Percentiles rank a stretch among this genome's conserved stretches.
Conservation (phyloP, 2,113 vertebrate species). For the Phycodurus eques region DNA sequence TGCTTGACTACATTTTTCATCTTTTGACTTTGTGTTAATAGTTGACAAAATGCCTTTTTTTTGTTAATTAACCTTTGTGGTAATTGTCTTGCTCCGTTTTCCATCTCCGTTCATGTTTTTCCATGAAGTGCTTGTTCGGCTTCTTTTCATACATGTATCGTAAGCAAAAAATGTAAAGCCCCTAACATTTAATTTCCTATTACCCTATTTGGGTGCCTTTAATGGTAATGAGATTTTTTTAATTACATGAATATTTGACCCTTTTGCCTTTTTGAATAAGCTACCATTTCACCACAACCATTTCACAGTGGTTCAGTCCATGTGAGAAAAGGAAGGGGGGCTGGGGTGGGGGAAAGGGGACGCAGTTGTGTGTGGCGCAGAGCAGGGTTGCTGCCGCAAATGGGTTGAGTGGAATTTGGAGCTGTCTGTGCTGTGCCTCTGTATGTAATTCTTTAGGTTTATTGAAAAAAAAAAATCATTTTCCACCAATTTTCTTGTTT, state of each 20-base stretch:
- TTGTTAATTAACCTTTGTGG: background rate
- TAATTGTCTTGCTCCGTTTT: background rate
- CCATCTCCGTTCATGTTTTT: background rate
- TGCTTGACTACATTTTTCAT: background rate
- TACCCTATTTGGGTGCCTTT: background rate
- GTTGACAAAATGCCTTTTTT: background rate
- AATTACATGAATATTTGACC: background rate
- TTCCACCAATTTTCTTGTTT: background rate
- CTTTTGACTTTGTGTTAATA: background rate
- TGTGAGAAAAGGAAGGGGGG: constrained; percentile 26
- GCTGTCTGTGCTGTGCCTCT: constrained; percentile 24
- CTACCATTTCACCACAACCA: constrained; percentile 31
- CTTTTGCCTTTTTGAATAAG: constrained; percentile 9
- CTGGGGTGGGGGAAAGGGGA: background rate
- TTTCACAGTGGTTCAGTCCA: constrained; percentile 54
- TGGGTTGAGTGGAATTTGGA: constrained; percentile 36
- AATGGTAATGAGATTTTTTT: background rate
- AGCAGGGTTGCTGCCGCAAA: constrained; percentile 38
- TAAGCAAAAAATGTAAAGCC: background rate
- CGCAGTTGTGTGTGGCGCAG: background rate
- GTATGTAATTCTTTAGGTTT: background rate
- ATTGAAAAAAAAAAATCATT: no score
- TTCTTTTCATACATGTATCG: background rate
- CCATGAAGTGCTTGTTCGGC: constrained; percentile 2
- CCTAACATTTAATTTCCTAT: background rate